Percentiles rank a stretch among this genome's conserved stretches.
Evolutionary conservation across 2,113 vertebrate species (phyloP).

Genomic region (Entomyzon cyanotis): DNA sequence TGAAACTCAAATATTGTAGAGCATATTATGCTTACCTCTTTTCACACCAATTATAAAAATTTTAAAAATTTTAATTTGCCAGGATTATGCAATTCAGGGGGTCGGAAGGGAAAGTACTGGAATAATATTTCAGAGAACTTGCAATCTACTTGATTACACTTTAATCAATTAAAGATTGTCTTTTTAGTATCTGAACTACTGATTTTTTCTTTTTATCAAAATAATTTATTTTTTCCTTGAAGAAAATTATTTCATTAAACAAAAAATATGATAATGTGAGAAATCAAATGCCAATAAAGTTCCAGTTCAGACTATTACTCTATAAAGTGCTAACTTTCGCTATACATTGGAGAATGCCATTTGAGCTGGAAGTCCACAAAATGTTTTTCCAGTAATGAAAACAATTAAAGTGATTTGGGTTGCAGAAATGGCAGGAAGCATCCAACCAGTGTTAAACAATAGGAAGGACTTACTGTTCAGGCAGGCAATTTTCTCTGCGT

Average conservation of each 20-base stretch:
- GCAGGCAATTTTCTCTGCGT: constrained; percentile 50
- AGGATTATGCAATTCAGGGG: background rate
- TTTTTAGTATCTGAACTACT: background rate
- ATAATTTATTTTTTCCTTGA: background rate
- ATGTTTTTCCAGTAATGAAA: background rate
- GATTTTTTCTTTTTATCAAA: background rate
- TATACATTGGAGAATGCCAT: background rate
- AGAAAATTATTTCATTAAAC: background rate
- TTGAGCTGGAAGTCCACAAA: background rate
- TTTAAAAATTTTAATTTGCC: background rate
- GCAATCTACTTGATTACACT: background rate
- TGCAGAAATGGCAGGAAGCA: constrained; percentile 11
- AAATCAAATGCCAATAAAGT: background rate
- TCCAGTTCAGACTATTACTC: background rate
- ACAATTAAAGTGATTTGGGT: background rate
- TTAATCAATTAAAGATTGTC: background rate
- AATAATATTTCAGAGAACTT: background rate
- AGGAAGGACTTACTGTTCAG: background rate
- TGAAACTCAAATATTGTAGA: background rate
- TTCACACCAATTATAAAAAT: background rate
- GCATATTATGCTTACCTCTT: background rate
- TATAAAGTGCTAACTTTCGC: background rate
- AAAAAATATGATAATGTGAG: background rate
- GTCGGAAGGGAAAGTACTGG: background rate
- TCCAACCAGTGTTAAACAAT: constrained; percentile 31